Base-by-base conservation (phyloP, 2,797 vertebrate genomes). In the Dryobates pubescens region DNA sequence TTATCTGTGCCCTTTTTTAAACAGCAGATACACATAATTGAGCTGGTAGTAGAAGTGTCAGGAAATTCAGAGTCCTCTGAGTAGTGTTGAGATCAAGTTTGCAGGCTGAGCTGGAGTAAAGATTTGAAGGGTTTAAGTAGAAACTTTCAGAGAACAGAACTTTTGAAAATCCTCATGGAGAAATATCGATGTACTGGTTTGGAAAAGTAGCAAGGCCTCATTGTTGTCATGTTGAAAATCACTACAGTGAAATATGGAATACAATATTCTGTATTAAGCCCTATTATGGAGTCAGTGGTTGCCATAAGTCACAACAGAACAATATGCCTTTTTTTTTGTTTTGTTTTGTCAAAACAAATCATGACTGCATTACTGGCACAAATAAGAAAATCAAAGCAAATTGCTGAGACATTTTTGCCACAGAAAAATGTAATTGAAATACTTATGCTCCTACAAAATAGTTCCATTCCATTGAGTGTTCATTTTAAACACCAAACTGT, bases 351-450 rank as follows among this genome's bases (percentile, higher is more conserved):
- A 70, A 64, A 95, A 89, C 29, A 89, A 92, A 73, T 88, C 10
- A 81, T 92, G 94, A 89, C 41, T 91, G 29, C 4, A 62, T 88
- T 93, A 91, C 57, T 51, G 49, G 8, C 30, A 94, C 59, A 88
- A 93, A 88, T 78, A 65, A 81, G 72, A 92, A 94, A 93, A 90
- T 75, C 53, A 92, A 93, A 94, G 41, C 34, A 59, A 92, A 92
- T 91, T 88, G 8, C 49, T 64, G 56, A 86, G 63, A 73, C 13
- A 64, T 79, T 92, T 88, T 94, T 74, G 36, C 71, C 19, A 27
- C 68, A 64, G 51, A 93, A 93, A 93, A 68, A 64, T 70, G 38
- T 29, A 70, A 75, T 41, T 84, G 88, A 82, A 92, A 88, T 79
- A 70, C 49, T 79, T 32, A 26, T 23, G 14, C 51, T 93, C 49